Evolutionary conservation across 2,888 invertebrate species (phyloP), one percentile per base, ranked within the genome.

Genomic region (Philonicus albiceps): DNA sequence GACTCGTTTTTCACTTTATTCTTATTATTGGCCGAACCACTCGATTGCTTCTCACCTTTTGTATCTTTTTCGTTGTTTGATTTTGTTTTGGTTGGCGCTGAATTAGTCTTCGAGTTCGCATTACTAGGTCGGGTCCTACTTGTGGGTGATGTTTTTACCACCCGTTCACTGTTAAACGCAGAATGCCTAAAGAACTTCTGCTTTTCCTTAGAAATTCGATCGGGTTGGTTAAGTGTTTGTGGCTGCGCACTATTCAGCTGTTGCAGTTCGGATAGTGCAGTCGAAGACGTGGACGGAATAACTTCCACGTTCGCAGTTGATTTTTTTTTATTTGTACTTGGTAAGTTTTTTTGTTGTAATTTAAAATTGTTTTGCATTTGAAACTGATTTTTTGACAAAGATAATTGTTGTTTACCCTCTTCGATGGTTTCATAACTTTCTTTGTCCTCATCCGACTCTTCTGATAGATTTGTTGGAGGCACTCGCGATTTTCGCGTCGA

Each of bases 101-200:
- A 4, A 43, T 31, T 83, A 13, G 55, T 30, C 31, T 53, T 75
- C 7, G 76, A 30, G 8, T 6, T 76, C 19, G 37, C 11, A 72
- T 64, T 86, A 43, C 40, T 49, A 13, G 72, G 7, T 72, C 86
- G 87, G 13, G 75, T n/a, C 55, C 87, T 80, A 72, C 49, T 43
- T 6, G 86, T 86, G 40, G 88, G 86, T 40, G 88, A 88, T 49
- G 88, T 88, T 86, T 89, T 90, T 13, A 88, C 87, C 2, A 89
- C 72, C 27, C 90, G 89, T 27, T 90, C 95, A 88, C 95, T 94
- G 92, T 96, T 96, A 92, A 96, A 96, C 86, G 95, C 96, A 90
- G 96, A 96, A 91, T 95, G 94, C 91, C 96, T 94, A 93, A 97
- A 97, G 93, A 96, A 96, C 93, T 96, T 96, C 93, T 96, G 96